Evolutionary conservation across 2,888 invertebrate species (phyloP), one percentile per base, ranked within the genome.

Genomic region (Stratiomys singularior): DNA sequence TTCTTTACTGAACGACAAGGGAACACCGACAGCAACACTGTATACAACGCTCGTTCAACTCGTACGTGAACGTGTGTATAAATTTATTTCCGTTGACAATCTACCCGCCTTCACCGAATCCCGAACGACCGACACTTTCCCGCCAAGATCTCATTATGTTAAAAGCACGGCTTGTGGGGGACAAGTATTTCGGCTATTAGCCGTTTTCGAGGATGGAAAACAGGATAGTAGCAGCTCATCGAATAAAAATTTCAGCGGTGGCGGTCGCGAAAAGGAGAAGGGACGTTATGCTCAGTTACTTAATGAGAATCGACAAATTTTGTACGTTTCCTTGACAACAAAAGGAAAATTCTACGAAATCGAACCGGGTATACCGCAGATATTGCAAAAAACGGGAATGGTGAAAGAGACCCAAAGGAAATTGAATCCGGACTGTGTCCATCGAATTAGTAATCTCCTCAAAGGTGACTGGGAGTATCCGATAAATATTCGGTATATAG

Each of bases 281-380:
- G 85, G 89, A 81, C 88, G 93, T 83, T 93, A 93, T 85, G 93
- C 93, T 25, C 93, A 93, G 85, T 89, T 93, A 80, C 89, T 93
- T 82, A 92, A 92, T 85, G 92, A 93, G 81, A 92, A 91, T 84
- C 92, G 93, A 82, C 93, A 93, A 80, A 81, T 90, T 90, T 91
- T 93, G 81, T 93, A 92, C 86, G 92, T 93, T 81, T 93, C 93
- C 28, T 89, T 94, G 83, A 91, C 92, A 82, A 92, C 93, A 76
- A 92, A 93, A 85, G 93, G 93, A 60, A 92, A 93, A 85, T 91
- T 93, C 85, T 94, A 92, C 85, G 90, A 90, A 81, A 90, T 90
- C 47, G 89, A 89, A 88, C 92, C 88, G 86, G 91, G 87, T 85
- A 90, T 86, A 82, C 87, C 87, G 15, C 87, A 87, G 77, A 83